phyloP scores from a whole-genome alignment of 2,888 invertebrate genomes.

The Andrena bicolor region DNA sequence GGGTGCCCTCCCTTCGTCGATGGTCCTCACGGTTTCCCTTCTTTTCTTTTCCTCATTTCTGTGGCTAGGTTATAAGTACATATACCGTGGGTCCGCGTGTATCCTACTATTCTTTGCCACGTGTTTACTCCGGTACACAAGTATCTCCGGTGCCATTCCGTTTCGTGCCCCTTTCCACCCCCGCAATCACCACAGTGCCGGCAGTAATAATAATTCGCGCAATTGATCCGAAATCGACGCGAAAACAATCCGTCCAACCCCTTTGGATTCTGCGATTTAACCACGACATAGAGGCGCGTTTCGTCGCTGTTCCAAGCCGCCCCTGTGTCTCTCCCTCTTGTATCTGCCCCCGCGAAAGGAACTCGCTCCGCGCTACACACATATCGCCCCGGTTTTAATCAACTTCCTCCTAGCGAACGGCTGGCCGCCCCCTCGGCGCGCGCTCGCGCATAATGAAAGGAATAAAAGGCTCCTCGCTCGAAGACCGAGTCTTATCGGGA shows the following conservation, averaged over 20 bases:
- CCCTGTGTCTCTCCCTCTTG: background rate
- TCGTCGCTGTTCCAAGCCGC: background rate
- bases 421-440: slow-evolving; percentile 23
- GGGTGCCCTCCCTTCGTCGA: background rate
- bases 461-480: slow-evolving; percentile 38
- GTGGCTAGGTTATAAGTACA: background rate
- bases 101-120: too few relatives aligned
- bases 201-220: too few relatives aligned
- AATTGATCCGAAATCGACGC: background rate
- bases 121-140: too few relatives aligned
- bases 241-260: background rate
- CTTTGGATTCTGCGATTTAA: background rate
- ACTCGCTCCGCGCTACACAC: slow-evolving; percentile 13
- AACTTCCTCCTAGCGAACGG: slow-evolving; percentile 53
- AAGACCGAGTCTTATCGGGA: slow-evolving; percentile 70
- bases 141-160: too few relatives aligned
- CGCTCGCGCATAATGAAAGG: slow-evolving; percentile 26
- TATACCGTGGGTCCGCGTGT: too few relatives aligned
- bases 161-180: too few relatives aligned
- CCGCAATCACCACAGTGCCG: too few relatives aligned
- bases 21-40: background rate
- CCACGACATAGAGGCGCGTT: background rate
- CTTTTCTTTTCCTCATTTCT: background rate
- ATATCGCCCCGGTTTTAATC: slow-evolving; percentile 58
- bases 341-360: background rate